Evolutionary conservation across 2,113 vertebrate species (phyloP).

Genomic region (Gambusia holbrooki): DNA sequence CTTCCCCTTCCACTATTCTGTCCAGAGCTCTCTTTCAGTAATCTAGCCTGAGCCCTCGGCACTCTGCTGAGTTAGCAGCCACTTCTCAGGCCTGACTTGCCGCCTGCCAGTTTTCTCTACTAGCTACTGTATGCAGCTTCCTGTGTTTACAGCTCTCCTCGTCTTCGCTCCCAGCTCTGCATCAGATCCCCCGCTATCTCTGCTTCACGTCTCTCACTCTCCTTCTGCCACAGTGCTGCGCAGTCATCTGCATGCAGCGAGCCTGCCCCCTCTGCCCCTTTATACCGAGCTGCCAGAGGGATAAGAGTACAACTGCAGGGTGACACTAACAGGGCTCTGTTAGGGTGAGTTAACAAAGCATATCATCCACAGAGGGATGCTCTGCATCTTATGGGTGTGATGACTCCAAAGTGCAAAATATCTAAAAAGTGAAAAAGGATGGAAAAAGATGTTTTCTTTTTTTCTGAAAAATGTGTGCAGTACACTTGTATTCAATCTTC

Average conservation of each 20-base stretch:
- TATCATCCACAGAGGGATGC: constrained; percentile 46
- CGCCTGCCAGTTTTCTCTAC: constrained; percentile 58
- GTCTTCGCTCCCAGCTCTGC: constrained; percentile 52
- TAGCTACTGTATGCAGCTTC: constrained; percentile 46
- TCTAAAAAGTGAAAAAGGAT: not conserved
- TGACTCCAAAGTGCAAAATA: constrained; percentile 53
- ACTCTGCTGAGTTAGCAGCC: constrained; percentile 61
- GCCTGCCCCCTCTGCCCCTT: constrained; percentile 48
- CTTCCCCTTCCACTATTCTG: constrained; percentile 38
- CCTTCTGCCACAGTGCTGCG: constrained; percentile 57
- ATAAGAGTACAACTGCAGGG: constrained; percentile 66
- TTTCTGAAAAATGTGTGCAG: not conserved
- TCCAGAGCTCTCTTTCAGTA: constrained; percentile 47
- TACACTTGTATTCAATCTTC: not conserved
- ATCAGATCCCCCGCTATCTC: constrained; percentile 60
- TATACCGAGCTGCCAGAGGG: constrained; percentile 46
- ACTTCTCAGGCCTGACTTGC: constrained; percentile 53
- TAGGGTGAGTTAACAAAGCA: constrained; percentile 21
- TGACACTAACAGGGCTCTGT: constrained; percentile 1
- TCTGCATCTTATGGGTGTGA: constrained; percentile 42
- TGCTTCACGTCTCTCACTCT: constrained; percentile 64
- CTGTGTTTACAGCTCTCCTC: constrained; percentile 65
- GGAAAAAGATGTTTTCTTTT: not conserved
- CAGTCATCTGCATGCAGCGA: constrained; percentile 71
- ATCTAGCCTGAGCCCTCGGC: constrained; percentile 52